Percentiles rank a stretch among this genome's conserved stretches.
Evolutionary conservation across 2,888 invertebrate species (phyloP).

Genomic region (Myopa tessellatipennis): DNA sequence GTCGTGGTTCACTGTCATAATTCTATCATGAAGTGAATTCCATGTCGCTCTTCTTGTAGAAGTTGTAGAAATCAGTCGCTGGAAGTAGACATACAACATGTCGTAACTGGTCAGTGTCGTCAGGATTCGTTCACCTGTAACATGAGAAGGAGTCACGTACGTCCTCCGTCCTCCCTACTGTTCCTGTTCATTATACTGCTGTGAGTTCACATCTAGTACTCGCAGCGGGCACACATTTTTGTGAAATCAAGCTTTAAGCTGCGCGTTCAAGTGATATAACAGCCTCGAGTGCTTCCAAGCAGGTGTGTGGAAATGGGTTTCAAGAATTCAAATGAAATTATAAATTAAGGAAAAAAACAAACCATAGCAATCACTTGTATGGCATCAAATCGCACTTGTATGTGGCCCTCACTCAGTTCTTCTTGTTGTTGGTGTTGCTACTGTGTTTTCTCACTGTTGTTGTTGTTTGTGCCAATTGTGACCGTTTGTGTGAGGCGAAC

Average conservation of each 20-base stretch:
- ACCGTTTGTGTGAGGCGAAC: background rate
- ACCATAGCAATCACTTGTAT: constrained; percentile 57
- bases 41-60: too few relatives aligned
- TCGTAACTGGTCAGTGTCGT: too few relatives aligned
- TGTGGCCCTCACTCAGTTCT: background rate
- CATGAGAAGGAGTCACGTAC: background rate
- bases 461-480: background rate
- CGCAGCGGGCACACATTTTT: too few relatives aligned
- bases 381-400: constrained; percentile 54
- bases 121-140: too few relatives aligned
- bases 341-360: constrained; percentile 42
- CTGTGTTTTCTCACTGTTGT: background rate
- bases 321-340: constrained; percentile 12
- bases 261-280: constrained; percentile 14
- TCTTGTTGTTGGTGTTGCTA: background rate
- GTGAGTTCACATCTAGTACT: too few relatives aligned
- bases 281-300: background rate
- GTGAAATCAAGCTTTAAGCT: background rate
- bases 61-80: too few relatives aligned
- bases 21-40: too few relatives aligned
- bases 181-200: too few relatives aligned
- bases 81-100: too few relatives aligned
- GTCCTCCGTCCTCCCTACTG: too few relatives aligned
- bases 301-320: background rate
- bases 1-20: too few relatives aligned